Conservation (phyloP, 2,113 vertebrate genomes). For the Eurypyga helias region DNA sequence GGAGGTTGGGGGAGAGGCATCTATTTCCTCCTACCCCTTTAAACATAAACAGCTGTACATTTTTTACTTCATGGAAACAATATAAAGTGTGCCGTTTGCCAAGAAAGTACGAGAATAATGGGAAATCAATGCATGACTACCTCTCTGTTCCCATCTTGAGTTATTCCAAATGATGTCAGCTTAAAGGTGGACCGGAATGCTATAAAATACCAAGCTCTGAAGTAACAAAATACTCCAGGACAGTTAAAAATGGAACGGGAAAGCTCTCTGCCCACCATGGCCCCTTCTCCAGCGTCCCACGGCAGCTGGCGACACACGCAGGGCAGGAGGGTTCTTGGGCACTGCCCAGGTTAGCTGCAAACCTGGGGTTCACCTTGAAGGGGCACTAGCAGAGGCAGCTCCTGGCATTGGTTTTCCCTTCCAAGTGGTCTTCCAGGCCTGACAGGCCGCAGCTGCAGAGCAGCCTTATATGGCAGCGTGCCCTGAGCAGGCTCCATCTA, state of each 20-base stretch:
- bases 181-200: neutral
- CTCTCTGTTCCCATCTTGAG: conserved; percentile 26
- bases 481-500: neutral
- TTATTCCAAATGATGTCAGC: conserved; percentile 29
- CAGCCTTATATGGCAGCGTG: conserved; percentile 40
- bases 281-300: neutral
- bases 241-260: neutral
- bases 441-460: neutral
- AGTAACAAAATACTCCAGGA: neutral
- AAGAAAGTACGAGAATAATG: conserved; percentile 33
- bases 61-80: conserved; percentile 1
- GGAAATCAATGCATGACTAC: conserved; percentile 34
- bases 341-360: neutral
- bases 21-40: neutral
- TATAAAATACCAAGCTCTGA: neutral
- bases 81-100: neutral
- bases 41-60: conserved; percentile 18
- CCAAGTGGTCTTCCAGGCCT: neutral
- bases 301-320: accelerated
- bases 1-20: neutral
- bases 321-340: neutral
- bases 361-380: neutral
- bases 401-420: neutral
- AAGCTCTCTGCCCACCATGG: neutral
- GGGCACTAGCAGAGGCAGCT: neutral